Conservation (phyloP, 2,113 vertebrate species). For the Vulpes lagopus region DNA sequence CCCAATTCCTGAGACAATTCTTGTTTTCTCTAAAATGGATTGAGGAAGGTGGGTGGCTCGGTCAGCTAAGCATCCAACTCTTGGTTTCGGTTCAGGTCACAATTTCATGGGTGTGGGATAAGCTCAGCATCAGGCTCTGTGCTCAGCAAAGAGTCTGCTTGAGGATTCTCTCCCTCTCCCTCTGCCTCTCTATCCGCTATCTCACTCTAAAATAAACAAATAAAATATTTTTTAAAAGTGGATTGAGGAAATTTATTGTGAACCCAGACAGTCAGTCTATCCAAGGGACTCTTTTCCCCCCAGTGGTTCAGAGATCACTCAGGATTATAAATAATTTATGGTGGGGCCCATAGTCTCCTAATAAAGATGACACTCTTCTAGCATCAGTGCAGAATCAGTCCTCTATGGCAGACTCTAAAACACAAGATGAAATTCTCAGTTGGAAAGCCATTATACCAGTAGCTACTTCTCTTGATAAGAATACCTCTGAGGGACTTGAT, state of each 20-base stretch:
- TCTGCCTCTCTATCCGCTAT: no score
- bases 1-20: neutral
- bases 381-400: neutral
- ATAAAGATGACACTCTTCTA: neutral
- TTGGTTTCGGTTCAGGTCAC: no score
- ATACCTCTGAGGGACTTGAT: neutral
- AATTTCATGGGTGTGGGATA: no score
- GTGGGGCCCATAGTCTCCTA: neutral
- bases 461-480: neutral
- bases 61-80: no score
- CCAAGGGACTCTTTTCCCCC: neutral
- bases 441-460: neutral
- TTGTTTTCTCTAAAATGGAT: neutral
- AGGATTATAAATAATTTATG: neutral
- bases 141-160: no score
- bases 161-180: no score
- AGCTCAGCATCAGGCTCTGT: no score
- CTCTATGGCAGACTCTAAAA: neutral
- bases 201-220: neutral
- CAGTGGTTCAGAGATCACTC: neutral
- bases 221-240: neutral
- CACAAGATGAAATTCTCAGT: neutral
- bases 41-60: neutral
- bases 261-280: neutral
- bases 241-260: neutral